These are phyloP conservation scores for Erpetoichthys calabaricus DNA, from an alignment of 2,797 vertebrate species.

Conservation along the genomic window DNA sequence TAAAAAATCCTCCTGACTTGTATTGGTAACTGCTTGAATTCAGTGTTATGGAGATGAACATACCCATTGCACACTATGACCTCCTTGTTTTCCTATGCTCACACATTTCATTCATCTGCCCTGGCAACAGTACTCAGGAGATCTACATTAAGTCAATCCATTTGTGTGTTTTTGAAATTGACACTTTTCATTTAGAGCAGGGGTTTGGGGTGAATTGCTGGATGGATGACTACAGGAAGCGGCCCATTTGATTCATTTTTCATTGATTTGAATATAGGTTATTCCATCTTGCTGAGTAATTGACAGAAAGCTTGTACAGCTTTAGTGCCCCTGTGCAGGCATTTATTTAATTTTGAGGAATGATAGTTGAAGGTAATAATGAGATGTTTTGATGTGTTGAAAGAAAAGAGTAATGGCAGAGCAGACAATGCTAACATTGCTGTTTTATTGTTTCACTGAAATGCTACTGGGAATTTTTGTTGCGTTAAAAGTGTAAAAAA, in stretches of 20 bases:
- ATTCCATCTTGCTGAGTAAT: slow-evolving; percentile 1
- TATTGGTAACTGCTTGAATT: no score
- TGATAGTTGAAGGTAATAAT: background rate
- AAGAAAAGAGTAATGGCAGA: background rate
- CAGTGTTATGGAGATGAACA: no score
- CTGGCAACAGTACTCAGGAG: no score
- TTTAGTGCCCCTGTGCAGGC: background rate
- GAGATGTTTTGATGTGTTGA: background rate
- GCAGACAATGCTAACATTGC: no score
- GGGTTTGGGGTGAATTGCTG: background rate
- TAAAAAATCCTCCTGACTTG: no score
- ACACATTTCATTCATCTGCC: no score
- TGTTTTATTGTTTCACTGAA: no score
- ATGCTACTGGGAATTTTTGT: no score
- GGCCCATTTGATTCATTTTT: background rate
- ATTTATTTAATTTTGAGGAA: background rate
- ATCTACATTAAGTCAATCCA: background rate
- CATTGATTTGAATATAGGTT: slow-evolving; percentile 2
- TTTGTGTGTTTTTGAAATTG: background rate
- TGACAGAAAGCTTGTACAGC: background rate
- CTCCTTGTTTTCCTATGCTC: no score
- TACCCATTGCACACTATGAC: no score
- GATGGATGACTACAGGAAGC: background rate
- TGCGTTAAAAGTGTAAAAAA: no score
- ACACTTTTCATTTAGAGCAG: background rate